These are phyloP conservation scores for Xanthostigma xanthostigma DNA, from an alignment of 2,888 invertebrate species.

Conservation along the genomic window DNA sequence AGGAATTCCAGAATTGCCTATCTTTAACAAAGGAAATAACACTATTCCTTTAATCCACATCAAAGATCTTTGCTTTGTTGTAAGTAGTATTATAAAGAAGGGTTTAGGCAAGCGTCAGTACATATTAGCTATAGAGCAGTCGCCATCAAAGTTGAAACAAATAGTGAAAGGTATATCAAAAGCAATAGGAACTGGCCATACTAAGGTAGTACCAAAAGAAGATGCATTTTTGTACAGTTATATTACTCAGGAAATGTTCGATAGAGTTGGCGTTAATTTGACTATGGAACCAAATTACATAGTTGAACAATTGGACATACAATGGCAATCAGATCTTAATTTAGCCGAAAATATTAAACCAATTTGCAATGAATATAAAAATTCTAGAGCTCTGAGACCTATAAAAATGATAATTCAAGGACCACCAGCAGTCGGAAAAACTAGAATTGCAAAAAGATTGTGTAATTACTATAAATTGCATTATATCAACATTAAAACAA, in stretches of 20 bases:
- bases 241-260: slow-evolving; percentile 37
- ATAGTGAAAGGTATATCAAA: slow-evolving; percentile 42
- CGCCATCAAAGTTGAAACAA: slow-evolving; percentile 32
- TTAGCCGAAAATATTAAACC: slow-evolving; percentile 33
- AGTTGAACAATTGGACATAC: slow-evolving; percentile 30
- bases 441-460: slow-evolving; percentile 38
- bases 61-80: slow-evolving; percentile 35
- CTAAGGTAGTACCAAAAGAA: slow-evolving; percentile 36
- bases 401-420: slow-evolving; percentile 46
- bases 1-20: slow-evolving; percentile 39
- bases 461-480: slow-evolving; percentile 39
- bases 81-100: slow-evolving; percentile 25
- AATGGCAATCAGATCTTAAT: slow-evolving; percentile 37
- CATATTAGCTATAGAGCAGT: slow-evolving; percentile 47
- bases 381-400: slow-evolving; percentile 37
- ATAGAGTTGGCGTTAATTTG: slow-evolving; percentile 39
- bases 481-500: slow-evolving; percentile 38
- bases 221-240: slow-evolving; percentile 41
- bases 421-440: slow-evolving; percentile 51
- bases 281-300: slow-evolving; percentile 43
- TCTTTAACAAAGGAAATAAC: slow-evolving; percentile 42
- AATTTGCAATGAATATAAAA: slow-evolving; percentile 26
- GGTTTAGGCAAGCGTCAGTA: slow-evolving; percentile 41
- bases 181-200: slow-evolving; percentile 35
- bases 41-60: slow-evolving; percentile 47